phyloP scores from a whole-genome alignment of 23 tunicate genomes.

The Corella eumyota region DNA sequence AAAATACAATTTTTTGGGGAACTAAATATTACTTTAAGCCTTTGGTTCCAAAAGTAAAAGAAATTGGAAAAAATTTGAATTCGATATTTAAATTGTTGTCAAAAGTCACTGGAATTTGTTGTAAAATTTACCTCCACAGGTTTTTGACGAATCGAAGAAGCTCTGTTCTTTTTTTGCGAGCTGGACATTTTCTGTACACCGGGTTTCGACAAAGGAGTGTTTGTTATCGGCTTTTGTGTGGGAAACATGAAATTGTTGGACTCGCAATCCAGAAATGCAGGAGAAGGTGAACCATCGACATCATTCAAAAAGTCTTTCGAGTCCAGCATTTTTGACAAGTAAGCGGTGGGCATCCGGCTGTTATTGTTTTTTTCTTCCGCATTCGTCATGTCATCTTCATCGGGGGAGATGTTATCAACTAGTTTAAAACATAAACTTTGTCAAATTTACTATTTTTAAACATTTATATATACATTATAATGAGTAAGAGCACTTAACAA shows the following conservation, averaged over 20 bases:
- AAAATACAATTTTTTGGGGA: neutral
- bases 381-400: conserved; percentile 14
- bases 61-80: neutral
- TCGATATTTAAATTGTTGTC: neutral
- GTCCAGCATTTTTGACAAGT: conserved; percentile 23
- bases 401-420: too few species aligned
- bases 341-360: conserved; percentile 39
- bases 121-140: conserved; percentile 34
- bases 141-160: conserved; percentile 13
- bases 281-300: conserved; percentile 32
- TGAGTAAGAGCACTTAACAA: too few species aligned
- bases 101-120: neutral
- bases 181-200: conserved; percentile 2
- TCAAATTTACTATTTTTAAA: too few species aligned
- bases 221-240: neutral
- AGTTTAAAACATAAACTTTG: too few species aligned
- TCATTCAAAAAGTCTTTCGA: conserved; percentile 33
- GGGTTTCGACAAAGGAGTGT: conserved; percentile 1
- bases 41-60: neutral
- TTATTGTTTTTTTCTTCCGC: conserved; percentile 30
- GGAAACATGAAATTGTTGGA: neutral
- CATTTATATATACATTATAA: too few species aligned
- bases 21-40: neutral
- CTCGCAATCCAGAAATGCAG: conserved; percentile 11
- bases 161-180: conserved; percentile 16